Evolutionary conservation across 2,888 invertebrate species (phyloP).

Genomic region (Calameuta pallipes): DNA sequence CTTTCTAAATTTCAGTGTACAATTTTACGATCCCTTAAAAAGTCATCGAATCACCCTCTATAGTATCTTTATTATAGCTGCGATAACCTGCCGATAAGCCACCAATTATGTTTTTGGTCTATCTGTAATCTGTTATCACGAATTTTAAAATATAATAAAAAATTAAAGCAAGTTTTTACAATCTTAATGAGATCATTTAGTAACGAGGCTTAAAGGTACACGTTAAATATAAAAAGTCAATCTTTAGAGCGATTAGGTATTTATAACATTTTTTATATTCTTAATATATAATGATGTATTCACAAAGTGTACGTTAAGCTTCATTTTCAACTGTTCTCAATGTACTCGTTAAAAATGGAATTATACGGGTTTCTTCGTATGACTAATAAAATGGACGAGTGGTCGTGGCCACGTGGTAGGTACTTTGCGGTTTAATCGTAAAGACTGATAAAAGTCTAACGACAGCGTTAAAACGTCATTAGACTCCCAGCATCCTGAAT

Average conservation of each 20-base stretch:
- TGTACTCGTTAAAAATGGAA: background rate
- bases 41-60: background rate
- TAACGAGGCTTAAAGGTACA: too few species aligned
- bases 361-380: background rate
- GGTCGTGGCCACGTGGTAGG: background rate
- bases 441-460: background rate
- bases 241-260: too few species aligned
- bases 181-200: background rate
- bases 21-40: background rate
- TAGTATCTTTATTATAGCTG: background rate
- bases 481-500: background rate
- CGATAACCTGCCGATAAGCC: background rate
- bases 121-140: background rate
- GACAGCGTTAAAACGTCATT: background rate
- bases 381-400: background rate
- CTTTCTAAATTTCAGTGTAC: background rate
- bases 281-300: too few species aligned
- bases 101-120: background rate
- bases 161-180: background rate
- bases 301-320: too few species aligned
- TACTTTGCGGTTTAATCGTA: background rate
- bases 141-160: background rate
- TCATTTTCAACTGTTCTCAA: background rate
- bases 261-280: too few species aligned
- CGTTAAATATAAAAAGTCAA: background rate